Base-by-base conservation (phyloP, 1,140 invertebrate species). In the Phenacoccus solenopsis region DNA sequence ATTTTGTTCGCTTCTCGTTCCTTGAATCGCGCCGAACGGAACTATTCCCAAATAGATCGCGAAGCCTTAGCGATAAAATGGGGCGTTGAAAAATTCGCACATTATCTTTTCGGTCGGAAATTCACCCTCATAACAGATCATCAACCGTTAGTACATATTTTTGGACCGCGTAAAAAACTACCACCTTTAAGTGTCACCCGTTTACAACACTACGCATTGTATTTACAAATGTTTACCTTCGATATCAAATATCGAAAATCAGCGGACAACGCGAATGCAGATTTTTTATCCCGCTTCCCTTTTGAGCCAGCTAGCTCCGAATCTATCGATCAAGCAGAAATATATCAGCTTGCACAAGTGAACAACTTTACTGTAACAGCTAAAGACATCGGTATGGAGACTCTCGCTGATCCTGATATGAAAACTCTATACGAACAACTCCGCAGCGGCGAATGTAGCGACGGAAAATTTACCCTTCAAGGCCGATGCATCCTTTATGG, bases 91-190 rank as follows among this genome's bases (percentile, higher is more conserved):
- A 80, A 80, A 70, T 83, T 82, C 71, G 77, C 80, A 27, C 67
- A 78, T n/a, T 84, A 81, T 70, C 59, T 84, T 3, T 81, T 75
- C 74, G 83, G 79, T 61, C 73, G 75, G 69, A 71, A 77, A 71
- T 81, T 81, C 71, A 70, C 72, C 12, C 74, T 82, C 20, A 71
- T 74, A n/a, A 81, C 80, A 1, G 83, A 84, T 72, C 79, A 83
- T 71, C 74, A 80, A 67, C 81, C 82, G 12, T 72, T 85, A n/a
- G 56, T 78, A 0, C 49, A 72, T n/a, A 78, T 84, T 70, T 82
- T 84, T 74, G 72, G 74, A 20, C 64, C 72, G 30, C 73, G 78
- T 21, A 74, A 75, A 69, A 72, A 74, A 22, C 68, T 78, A 49
- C 78, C 77, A 27, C 49, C 70, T n/a, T 68, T 75, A 38, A 70